A percentile compares a stretch with the other conserved stretches of the same genome.
These are phyloP conservation scores for Vulpes ferrilata DNA, from an alignment of 2,113 vertebrate genomes.

Conservation along the genomic window DNA sequence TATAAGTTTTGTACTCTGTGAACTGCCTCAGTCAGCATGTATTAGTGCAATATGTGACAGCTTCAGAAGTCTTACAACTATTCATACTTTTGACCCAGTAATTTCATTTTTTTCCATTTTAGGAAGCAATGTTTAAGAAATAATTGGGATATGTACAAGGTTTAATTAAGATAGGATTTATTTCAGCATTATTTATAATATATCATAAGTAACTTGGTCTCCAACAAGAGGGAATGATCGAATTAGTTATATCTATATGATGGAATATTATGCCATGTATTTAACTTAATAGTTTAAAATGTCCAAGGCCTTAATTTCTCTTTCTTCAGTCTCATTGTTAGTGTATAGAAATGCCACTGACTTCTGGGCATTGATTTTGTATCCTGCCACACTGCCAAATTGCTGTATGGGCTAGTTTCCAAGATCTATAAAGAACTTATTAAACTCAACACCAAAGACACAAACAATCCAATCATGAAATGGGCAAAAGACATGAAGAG, in stretches of 20 bases:
- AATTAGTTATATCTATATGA: not conserved
- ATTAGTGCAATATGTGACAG: not conserved
- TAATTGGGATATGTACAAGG: not conserved
- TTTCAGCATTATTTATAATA: not conserved
- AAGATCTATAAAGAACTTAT: no score
- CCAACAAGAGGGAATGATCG: not conserved
- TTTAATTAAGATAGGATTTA: not conserved
- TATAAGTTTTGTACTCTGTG: not conserved
- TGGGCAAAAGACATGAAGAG: no score
- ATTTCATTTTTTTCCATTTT: not conserved
- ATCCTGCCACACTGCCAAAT: no score
- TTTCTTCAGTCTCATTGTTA: no score
- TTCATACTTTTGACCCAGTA: not conserved
- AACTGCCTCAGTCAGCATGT: not conserved
- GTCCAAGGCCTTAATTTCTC: not conserved
- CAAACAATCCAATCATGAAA: no score
- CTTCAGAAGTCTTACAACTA: not conserved
- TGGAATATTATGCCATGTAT: not conserved
- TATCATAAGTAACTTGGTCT: not conserved
- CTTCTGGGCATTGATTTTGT: no score
- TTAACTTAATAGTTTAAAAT: not conserved
- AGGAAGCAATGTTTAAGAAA: not conserved
- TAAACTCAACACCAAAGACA: no score
- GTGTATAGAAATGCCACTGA: no score
- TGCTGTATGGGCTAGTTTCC: no score